Percentiles rank a stretch among this genome's conserved stretches.
phyloP scores from a whole-genome alignment of 2,888 invertebrate species.

The Xestobium rufovillosum region DNA sequence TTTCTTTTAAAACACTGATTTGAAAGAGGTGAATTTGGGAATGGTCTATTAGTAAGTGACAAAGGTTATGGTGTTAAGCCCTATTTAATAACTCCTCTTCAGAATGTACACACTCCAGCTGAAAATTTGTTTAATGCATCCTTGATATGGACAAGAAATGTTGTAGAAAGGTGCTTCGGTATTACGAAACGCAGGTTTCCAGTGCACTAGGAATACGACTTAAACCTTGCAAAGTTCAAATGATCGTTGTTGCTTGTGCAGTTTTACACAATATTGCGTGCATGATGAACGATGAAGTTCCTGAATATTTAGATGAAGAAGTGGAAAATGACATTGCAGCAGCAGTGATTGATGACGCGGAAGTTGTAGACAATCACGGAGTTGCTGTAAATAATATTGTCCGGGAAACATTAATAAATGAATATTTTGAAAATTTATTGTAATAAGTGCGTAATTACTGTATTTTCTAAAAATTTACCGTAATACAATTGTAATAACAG shows the following conservation, averaged over 20 bases:
- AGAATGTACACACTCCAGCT: slow-evolving; percentile 11
- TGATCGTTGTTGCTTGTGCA: slow-evolving; percentile 13
- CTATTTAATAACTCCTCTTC: slow-evolving; percentile 16
- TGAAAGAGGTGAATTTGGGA: slow-evolving; percentile 18
- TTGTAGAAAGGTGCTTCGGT: slow-evolving; percentile 24
- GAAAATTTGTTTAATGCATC: slow-evolving; percentile 22
- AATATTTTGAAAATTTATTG: no score
- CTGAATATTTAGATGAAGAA: slow-evolving; percentile 6
- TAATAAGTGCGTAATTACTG: no score
- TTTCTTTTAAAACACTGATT: slow-evolving; percentile 21
- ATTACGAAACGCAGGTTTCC: slow-evolving; percentile 27
- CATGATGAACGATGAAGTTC: slow-evolving; percentile 3
- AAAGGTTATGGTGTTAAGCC: slow-evolving; percentile 26
- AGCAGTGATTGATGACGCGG: no score
- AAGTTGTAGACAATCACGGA: no score
- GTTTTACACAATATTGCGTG: slow-evolving; percentile 19
- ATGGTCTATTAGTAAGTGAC: slow-evolving; percentile 23
- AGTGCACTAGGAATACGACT: slow-evolving; percentile 18
- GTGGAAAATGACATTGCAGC: slow-evolving; percentile 7
- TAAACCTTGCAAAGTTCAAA: slow-evolving; percentile 9
- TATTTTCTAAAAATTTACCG: no score
- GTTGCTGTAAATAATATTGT: no score
- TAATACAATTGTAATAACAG: no score
- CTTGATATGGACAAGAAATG: slow-evolving; percentile 21
- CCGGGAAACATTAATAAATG: no score